Base-by-base conservation (phyloP, 2,113 vertebrate species). In the Callospermophilus lateralis region DNA sequence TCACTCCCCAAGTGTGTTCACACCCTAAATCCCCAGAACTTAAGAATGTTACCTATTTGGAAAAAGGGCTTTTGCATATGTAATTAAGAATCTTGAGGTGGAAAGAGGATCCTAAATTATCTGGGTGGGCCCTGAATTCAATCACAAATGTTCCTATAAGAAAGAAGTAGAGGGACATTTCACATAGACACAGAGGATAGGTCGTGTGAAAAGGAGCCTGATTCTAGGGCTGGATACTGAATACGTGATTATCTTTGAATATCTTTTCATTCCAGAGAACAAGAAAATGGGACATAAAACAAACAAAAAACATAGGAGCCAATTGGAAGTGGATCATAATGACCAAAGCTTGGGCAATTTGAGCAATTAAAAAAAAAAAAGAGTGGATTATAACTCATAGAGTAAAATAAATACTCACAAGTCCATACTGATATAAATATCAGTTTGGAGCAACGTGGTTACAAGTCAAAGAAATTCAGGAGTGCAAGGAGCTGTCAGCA, bases 321-420 rank as follows among this genome's bases (percentile, higher is more conserved):
- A 81, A n/a, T 8, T 32, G 13, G 12, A 67, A 94, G 74, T 67
- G 45, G 19, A 24, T 84, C 28, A 15, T 7, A 84, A 70, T 51
- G 26, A 63, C 28, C 67, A 65, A 58, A 90, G 9, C 19, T 63
- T 30, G 30, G 42, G 80, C 13, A 67, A 55, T 89, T 68, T 73
- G 26, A 95, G 28, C 22, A 76, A 74, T 42, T 15, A 13, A n/a
- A 89, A 67, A 45, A 58, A 72, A n/a, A 37, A 48, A 9, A 45
- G 42, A 45, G 15, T 39, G n/a, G 30, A 16, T 45, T 78, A 73
- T 55, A 96, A 51, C 26, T 7, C 26, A 81, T 8, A 68, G 15
- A 63, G 32, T 68, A 87, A 83, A 77, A 83, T 10, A 95, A 93
- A 81, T 45, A 53, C 39, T 80, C n/a, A 65, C 9, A 81, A 85